Evolutionary conservation across 2,888 invertebrate genomes (phyloP).

Genomic region (Eubasilissa splendida): DNA sequence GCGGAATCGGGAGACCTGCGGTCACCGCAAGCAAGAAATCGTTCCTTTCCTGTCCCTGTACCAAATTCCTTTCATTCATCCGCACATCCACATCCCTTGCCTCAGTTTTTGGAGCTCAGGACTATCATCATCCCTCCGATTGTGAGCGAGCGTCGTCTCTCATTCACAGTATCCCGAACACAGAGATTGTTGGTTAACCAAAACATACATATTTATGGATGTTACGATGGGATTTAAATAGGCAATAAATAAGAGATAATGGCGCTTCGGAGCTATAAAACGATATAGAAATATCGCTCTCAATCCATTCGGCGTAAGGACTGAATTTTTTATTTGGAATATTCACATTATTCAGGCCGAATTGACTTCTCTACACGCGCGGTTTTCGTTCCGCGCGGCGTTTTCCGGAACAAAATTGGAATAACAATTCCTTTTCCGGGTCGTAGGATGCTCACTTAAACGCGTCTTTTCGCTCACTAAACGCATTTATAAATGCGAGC

Average conservation of each 20-base stretch:
- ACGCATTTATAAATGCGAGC: no score
- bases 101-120: no score
- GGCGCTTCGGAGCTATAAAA: slow-evolving; percentile 29
- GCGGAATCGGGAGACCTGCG: no score
- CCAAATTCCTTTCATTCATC: no score
- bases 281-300: slow-evolving; percentile 34
- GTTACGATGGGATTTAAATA: slow-evolving; percentile 37
- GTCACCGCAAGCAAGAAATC: no score
- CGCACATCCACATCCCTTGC: no score
- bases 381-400: not conserved
- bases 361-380: not conserved
- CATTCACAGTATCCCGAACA: slow-evolving; percentile 12
- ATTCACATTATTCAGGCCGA: slow-evolving; percentile 26
- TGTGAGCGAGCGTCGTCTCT: no score
- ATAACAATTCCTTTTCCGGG: not conserved
- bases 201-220: slow-evolving; percentile 31
- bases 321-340: slow-evolving; percentile 36
- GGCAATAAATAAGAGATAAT: slow-evolving; percentile 35
- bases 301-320: slow-evolving; percentile 31
- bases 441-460: not conserved
- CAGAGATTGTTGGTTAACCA: slow-evolving; percentile 16
- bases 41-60: no score
- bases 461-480: no score
- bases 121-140: no score
- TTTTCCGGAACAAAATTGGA: slow-evolving; percentile 3